A percentile compares a stretch with the other conserved stretches of the same genome.
Evolutionary conservation across 2,888 invertebrate species (phyloP).

Genomic region (Mesopsocus fuscifrons): DNA sequence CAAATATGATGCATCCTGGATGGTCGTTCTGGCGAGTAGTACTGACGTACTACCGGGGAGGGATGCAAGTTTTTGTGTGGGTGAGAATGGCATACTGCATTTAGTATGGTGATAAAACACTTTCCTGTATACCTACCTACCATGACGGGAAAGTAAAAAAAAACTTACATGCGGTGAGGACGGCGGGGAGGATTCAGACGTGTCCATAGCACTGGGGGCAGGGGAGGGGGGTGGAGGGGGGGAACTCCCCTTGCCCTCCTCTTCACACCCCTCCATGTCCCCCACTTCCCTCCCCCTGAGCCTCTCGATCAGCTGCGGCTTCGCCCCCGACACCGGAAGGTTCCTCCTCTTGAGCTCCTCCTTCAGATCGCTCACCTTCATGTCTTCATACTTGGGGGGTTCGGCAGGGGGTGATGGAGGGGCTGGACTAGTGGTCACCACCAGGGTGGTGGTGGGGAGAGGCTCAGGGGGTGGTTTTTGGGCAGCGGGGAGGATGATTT

Average conservation of each 20-base stretch:
- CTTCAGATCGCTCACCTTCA: conserved; percentile 69
- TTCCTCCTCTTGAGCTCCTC: conserved; percentile 85
- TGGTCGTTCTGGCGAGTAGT: no score
- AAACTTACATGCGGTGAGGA: neutral
- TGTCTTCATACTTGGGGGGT: conserved; percentile 11
- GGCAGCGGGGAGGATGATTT: conserved; percentile 63
- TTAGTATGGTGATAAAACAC: no score
- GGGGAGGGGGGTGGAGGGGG: conserved; percentile 8
- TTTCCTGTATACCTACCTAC: no score
- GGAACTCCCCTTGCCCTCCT: neutral
- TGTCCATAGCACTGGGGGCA: conserved; percentile 3
- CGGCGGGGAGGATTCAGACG: conserved; percentile 1
- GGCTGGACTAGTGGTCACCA: neutral
- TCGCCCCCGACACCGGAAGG: conserved; percentile 88
- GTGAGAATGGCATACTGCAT: no score
- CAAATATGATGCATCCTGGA: no score
- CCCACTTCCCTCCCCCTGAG: conserved; percentile 36
- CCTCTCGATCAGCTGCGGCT: conserved; percentile 85
- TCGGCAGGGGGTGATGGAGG: neutral
- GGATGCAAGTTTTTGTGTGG: no score
- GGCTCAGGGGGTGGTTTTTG: no score
- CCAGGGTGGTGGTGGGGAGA: neutral
- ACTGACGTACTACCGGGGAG: no score
- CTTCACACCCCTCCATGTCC: neutral
- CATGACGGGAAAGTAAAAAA: no score